Evolutionary conservation across 2,888 invertebrate species (phyloP), one percentile per base, ranked within the genome.

Genomic region (Lasioglossum zephyrum): DNA sequence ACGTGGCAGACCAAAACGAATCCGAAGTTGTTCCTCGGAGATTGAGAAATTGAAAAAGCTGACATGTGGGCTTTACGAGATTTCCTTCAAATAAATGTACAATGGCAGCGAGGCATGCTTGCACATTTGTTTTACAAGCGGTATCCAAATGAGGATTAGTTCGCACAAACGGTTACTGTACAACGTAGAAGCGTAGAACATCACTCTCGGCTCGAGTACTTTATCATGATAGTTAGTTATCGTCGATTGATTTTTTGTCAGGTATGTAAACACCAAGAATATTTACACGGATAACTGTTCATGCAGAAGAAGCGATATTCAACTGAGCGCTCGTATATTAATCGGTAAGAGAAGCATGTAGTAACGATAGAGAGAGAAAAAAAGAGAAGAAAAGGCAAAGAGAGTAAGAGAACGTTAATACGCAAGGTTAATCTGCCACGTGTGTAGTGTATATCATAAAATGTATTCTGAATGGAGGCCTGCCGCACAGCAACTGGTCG

Each of bases 401-500:
- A 44, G 41, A 11, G 11, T 16, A 72, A 70, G 26, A 66, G 16
- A 44, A 73, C 16, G n/a, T 66, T 22, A 53, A 36, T 4, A 36
- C n/a, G 63, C 31, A 63, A 53, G 60, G 47, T 77, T 72, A 63
- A 82, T 88, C 88, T 88, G 86, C 86, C 88, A 86, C 88, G 81
- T 82, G 88, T 84, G 75, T 41, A 72, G 79, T 79, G 79, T 77
- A 86, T 76, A 81, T 74, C 11, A 73, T 63, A 47, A 36, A 36
- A 49, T 76, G 36, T 81, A 66, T 74, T 53, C 47, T 26, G 49
- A 72, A 89, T 81, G 77, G 73, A 84, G 77, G 88, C 77, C 79
- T 87, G 85, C 77, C 82, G 82, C 86, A 84, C 81, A 91, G 81
- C 88, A 87, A 85, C 80, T 86, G 83, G 66, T 85, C 81, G 76